Base-by-base conservation (phyloP, 2,888 invertebrate genomes). In the Scaeva pyrastri region DNA sequence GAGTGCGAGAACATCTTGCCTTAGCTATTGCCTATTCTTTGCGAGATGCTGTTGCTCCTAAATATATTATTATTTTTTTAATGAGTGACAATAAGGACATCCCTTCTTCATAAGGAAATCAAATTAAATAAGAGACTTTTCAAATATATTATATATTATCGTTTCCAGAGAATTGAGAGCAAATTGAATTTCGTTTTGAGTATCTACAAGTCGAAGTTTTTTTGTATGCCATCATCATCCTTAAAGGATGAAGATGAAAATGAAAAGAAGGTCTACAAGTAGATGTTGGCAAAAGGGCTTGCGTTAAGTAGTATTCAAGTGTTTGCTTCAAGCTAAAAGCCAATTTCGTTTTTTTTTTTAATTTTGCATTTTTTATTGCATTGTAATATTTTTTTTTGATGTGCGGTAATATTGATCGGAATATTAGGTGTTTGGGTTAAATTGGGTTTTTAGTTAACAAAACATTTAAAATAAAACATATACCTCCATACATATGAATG, bases 231-330 rank as follows among this genome's bases (percentile, higher is more conserved):
- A 41, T 21, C 31, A 21, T 64, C 60, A 41, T 66, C 31, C 45
- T 66, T 16, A 48, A 66, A 31, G 19, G 45, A 45, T n/a, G 43
- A 10, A 23, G 43, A 48, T 48, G 14, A 66, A 48, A 66, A 48
- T 48, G 66, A 66, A 66, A 66, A 66, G 48, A 66, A 66, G 48
- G 31, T 48, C 48, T 66, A 48, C 66, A 66, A 66, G 66, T 16
- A 48, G 66, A 66, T 66, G 66, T 66, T 66, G 66, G 66, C 66
- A 31, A 66, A 66, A 66, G 16, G 66, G 66, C 48, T 66, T 66
- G 48, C 66, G 48, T 48, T 66, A 66, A 66, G 66, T 66, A 66
- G 31, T 66, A 66, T 66, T 66, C 66, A 66, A 66, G 48, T 66
- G 48, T 66, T 48, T 66, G 66, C 66, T 66, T 66, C 19, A 36